A percentile compares a stretch with the other conserved stretches of the same genome.
phyloP scores from a whole-genome alignment of 2,888 invertebrate species.

The Nasonovia ribisnigri region DNA sequence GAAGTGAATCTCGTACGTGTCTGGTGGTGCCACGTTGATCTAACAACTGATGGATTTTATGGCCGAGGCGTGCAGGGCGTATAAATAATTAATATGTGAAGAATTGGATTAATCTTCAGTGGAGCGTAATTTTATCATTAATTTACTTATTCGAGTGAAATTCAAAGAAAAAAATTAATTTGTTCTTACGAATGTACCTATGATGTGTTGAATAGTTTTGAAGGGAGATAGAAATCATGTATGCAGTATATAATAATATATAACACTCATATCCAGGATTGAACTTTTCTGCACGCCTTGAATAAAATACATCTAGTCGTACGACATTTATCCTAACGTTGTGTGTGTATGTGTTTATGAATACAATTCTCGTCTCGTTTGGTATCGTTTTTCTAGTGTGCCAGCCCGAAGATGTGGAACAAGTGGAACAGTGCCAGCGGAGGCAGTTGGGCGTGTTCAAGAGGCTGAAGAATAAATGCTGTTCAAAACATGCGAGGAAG shows the following conservation, averaged over 20 bases:
- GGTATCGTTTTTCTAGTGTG: conserved; percentile 53
- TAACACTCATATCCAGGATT: neutral
- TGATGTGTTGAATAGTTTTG: neutral
- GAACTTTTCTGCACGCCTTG: neutral
- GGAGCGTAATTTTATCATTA: neutral
- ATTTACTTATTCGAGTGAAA: neutral
- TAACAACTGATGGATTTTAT: neutral
- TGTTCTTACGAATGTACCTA: neutral
- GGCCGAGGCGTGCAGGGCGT: neutral
- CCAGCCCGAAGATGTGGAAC: conserved; percentile 64
- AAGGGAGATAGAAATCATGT: too few species aligned
- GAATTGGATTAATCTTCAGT: neutral
- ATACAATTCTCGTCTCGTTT: neutral
- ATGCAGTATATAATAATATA: neutral
- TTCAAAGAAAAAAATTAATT: neutral
- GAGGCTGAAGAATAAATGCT: conserved; percentile 81
- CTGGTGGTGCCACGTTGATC: neutral
- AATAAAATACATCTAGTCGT: neutral
- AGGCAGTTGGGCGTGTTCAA: conserved; percentile 68
- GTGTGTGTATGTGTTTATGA: neutral
- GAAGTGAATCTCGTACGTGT: conserved; percentile 54
- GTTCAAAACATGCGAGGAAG: conserved; percentile 86
- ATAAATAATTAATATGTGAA: neutral
- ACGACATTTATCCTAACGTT: neutral
- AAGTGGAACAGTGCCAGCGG: conserved; percentile 66